Percentiles rank a stretch among this genome's conserved stretches.
phyloP scores from a whole-genome alignment of 2,113 vertebrate genomes.

The Melanocharis versteri region DNA sequence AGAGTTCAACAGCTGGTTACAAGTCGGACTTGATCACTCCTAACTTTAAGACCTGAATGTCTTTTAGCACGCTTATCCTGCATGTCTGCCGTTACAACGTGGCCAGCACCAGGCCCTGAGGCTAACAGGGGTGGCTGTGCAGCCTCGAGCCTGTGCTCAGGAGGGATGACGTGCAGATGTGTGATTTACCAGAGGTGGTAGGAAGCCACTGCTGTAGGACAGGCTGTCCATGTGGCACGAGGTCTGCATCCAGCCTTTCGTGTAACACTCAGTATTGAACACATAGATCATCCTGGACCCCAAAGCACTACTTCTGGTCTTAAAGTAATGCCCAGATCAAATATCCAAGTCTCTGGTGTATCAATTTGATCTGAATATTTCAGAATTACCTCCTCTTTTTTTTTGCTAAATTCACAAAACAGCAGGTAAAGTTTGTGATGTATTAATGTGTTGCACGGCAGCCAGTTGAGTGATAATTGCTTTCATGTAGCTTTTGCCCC shows the following conservation, averaged over 20 bases:
- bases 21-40: rapidly evolving
- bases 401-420: not conserved
- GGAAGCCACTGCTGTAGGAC: not conserved
- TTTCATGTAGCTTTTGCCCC: conserved; percentile 23
- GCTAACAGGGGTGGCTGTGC: not conserved
- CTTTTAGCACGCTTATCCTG: not conserved
- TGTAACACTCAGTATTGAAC: not conserved
- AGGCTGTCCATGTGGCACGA: not conserved
- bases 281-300: not conserved
- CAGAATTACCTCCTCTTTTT: not conserved
- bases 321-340: not conserved
- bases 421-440: not conserved
- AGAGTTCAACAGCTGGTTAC: not conserved
- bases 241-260: not conserved
- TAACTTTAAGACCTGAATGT: not conserved
- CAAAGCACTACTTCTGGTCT: not conserved
- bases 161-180: rapidly evolving
- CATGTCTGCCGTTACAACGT: not conserved
- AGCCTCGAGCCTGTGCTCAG: not conserved
- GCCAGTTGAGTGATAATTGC: not conserved
- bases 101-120: not conserved
- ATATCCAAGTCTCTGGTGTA: not conserved
- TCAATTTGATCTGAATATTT: not conserved
- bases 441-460: not conserved
- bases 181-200: not conserved